Percentiles rank a stretch among this genome's conserved stretches.
phyloP scores from a whole-genome alignment of 2,888 invertebrate species.

The Synanthedon andrenaeformis region DNA sequence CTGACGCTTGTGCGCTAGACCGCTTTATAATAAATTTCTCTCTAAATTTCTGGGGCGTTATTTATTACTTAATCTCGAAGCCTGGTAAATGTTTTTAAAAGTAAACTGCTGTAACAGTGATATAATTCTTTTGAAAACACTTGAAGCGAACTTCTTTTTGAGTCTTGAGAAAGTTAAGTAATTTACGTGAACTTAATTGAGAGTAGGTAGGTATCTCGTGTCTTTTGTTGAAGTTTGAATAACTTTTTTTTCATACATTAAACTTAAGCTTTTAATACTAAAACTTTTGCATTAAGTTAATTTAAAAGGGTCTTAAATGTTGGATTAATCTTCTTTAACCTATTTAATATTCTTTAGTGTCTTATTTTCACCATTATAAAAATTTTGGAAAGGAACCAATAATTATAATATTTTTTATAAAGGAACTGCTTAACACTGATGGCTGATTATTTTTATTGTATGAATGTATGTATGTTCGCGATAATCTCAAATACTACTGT shows the following conservation, averaged over 20 bases:
- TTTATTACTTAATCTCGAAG: slow-evolving; percentile 65
- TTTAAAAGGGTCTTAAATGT: not conserved
- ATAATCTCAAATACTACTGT: too few relatives aligned
- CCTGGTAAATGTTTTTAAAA: slow-evolving; percentile 55
- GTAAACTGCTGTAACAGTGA: slow-evolving; percentile 28
- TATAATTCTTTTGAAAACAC: slow-evolving; percentile 32
- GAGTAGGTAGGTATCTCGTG: not conserved
- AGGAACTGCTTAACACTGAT: too few relatives aligned
- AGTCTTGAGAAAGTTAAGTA: not conserved
- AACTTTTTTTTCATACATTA: not conserved
- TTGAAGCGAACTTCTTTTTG: not conserved
- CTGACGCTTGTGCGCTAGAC: slow-evolving; percentile 25
- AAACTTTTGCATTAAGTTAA: not conserved
- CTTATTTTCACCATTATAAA: too few relatives aligned
- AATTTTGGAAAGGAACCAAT: too few relatives aligned
- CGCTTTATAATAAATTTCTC: slow-evolving; percentile 45
- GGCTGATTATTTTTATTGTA: too few relatives aligned
- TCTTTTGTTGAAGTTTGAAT: not conserved
- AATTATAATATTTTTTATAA: too few relatives aligned
- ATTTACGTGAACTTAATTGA: not conserved
- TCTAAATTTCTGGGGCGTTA: slow-evolving; percentile 59
- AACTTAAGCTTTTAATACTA: not conserved
- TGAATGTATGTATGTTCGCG: too few relatives aligned
- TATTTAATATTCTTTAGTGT: too few relatives aligned
- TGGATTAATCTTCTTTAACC: not conserved